These are phyloP conservation scores for Dolichallabes microphthalmus DNA, from an alignment of 2,113 vertebrate genomes.

Conservation along the genomic window DNA sequence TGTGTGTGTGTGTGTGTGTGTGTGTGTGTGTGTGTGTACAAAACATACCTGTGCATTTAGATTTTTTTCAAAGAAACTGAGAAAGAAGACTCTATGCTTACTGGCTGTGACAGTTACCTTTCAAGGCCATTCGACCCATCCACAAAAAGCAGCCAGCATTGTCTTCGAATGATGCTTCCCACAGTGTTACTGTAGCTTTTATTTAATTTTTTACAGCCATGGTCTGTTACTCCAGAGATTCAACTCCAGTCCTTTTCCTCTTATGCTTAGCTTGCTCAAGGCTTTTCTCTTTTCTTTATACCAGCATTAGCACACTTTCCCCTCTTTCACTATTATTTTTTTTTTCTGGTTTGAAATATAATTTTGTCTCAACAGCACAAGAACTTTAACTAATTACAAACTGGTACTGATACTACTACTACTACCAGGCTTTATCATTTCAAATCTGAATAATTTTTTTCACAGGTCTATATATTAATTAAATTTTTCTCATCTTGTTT, in stretches of 20 bases:
- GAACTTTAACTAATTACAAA: background rate
- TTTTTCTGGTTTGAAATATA: background rate
- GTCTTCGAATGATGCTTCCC: constrained; percentile 37
- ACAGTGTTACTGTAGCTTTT: constrained; percentile 20
- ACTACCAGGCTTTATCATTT: background rate
- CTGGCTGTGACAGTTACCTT: background rate
- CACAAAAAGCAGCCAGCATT: constrained; percentile 31
- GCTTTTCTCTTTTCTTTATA: background rate
- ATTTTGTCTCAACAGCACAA: background rate
- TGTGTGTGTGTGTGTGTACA: too few species aligned
- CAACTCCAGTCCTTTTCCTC: background rate
- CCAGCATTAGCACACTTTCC: background rate
- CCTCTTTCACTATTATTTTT: background rate
- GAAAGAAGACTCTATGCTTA: background rate
- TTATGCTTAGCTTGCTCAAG: constrained; percentile 1
- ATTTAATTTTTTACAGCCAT: constrained; percentile 19
- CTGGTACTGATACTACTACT: background rate
- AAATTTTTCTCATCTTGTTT: background rate
- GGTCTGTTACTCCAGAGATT: constrained; percentile 27
- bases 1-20: too few species aligned
- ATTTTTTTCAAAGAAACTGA: background rate
- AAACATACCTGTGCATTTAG: constrained; percentile 4
- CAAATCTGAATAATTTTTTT: background rate
- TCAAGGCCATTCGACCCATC: constrained; percentile 8
- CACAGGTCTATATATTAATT: background rate